Conservation (phyloP, 2,797 vertebrate genomes). For the Aratinga solstitialis region DNA sequence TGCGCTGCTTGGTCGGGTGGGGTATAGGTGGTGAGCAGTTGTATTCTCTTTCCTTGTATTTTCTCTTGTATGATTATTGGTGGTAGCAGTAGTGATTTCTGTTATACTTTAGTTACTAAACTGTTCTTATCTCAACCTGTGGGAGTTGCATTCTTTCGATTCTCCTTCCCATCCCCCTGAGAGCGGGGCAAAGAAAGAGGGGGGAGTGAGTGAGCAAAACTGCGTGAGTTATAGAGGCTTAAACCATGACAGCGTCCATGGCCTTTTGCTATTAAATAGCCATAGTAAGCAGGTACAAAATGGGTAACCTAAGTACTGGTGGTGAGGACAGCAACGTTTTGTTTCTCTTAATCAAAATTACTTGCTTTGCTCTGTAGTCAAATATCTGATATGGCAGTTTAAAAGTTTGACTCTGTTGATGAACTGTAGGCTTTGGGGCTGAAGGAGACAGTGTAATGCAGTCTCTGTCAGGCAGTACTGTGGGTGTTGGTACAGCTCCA, state of each 20-base stretch:
- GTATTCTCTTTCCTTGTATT: no score
- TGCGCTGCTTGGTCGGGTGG: no score
- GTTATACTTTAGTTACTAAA: no score
- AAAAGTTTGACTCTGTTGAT: not conserved
- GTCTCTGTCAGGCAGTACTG: not conserved
- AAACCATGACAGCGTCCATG: rapidly evolving
- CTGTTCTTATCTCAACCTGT: no score
- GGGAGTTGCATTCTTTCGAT: no score
- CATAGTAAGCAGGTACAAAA: not conserved
- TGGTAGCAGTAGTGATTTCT: no score
- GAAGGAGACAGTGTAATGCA: not conserved
- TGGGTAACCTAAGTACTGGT: not conserved
- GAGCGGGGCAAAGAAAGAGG: no score
- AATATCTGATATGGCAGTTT: not conserved
- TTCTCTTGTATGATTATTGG: no score
- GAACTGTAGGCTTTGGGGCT: not conserved
- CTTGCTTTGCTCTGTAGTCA: not conserved
- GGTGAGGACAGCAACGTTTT: rapidly evolving
- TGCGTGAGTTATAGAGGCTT: no score
- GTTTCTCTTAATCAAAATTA: not conserved
- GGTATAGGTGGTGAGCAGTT: no score
- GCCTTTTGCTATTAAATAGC: not conserved
- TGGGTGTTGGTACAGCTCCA: rapidly evolving
- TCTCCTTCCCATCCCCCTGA: no score
- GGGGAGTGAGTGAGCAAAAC: no score